A percentile compares a stretch with the other conserved stretches of the same genome.
These are phyloP conservation scores for Zelostemma sp. DNA, from an alignment of 1,140 invertebrate species.

Conservation along the genomic window DNA sequence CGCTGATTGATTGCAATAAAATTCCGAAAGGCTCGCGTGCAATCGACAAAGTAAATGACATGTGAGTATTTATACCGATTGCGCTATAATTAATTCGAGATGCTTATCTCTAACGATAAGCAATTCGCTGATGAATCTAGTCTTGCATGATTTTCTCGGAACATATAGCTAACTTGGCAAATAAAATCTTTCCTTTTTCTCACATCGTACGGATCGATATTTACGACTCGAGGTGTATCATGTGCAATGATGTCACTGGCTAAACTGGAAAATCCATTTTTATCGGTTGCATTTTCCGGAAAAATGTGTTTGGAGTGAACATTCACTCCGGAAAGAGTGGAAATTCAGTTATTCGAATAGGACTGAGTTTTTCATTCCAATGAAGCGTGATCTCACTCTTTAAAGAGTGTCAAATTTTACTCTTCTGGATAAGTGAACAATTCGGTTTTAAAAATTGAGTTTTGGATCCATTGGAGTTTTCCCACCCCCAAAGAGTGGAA, in stretches of 20 bases:
- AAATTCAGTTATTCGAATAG: no score
- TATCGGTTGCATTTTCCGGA: no score
- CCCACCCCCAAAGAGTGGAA: no score
- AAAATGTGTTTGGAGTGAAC: no score
- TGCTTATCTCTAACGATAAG: slow-evolving; percentile 35
- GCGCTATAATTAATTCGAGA: slow-evolving; percentile 38
- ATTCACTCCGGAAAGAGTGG: no score
- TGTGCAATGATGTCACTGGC: slow-evolving; percentile 17
- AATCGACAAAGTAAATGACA: slow-evolving; percentile 36
- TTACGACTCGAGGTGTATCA: slow-evolving; percentile 17
- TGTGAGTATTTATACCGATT: slow-evolving; percentile 32
- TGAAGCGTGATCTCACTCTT: no score
- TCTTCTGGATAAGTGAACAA: no score
- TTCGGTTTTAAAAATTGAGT: no score
- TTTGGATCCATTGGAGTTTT: no score
- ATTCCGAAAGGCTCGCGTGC: slow-evolving; percentile 19
- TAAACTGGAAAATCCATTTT: slow-evolving; percentile 22
- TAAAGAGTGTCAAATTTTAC: no score
- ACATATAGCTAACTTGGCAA: slow-evolving; percentile 9
- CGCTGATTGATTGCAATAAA: slow-evolving; percentile 36
- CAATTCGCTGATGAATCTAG: slow-evolving; percentile 23
- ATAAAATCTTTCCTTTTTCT: slow-evolving; percentile 18
- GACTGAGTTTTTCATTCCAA: no score
- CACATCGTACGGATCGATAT: slow-evolving; percentile 13
- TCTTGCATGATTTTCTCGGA: slow-evolving; percentile 29